Evolutionary conservation across 2,797 vertebrate species (phyloP).

Genomic region (Rhinogobio ventralis): DNA sequence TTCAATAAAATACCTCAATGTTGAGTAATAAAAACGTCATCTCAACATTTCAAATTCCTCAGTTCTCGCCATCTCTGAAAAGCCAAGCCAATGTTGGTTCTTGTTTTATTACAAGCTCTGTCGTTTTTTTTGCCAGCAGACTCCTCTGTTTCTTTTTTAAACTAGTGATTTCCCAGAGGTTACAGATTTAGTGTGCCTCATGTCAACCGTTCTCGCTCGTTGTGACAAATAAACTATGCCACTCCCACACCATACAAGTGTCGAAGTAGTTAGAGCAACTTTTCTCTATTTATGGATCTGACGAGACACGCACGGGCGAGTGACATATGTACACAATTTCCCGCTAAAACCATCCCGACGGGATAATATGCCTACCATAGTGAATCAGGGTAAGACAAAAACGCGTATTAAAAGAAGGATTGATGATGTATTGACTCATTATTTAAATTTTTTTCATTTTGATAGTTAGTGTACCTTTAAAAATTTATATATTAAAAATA

Average conservation of each 20-base stretch:
- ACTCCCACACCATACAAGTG: not conserved
- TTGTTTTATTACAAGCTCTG: not conserved
- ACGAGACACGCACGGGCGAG: not conserved
- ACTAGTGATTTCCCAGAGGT: not conserved
- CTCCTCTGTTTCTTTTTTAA: not conserved
- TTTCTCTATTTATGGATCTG: not conserved
- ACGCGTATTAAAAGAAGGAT: too few species aligned
- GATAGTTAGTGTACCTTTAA: not conserved
- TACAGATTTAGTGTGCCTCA: not conserved
- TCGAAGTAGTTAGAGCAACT: not conserved
- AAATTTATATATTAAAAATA: not conserved
- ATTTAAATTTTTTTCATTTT: too few species aligned
- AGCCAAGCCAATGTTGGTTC: not conserved
- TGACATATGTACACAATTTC: not conserved
- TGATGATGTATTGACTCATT: too few species aligned
- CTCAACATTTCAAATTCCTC: not conserved
- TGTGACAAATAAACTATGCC: not conserved
- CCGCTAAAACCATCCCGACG: too few species aligned
- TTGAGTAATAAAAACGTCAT: not conserved
- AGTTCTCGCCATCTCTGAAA: not conserved
- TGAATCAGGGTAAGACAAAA: too few species aligned
- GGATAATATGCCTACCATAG: too few species aligned
- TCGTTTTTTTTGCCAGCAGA: not conserved
- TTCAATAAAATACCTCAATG: not conserved
- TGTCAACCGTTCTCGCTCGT: not conserved